Base-by-base conservation (phyloP, 2,113 vertebrate species). In the Labrus mixtus region DNA sequence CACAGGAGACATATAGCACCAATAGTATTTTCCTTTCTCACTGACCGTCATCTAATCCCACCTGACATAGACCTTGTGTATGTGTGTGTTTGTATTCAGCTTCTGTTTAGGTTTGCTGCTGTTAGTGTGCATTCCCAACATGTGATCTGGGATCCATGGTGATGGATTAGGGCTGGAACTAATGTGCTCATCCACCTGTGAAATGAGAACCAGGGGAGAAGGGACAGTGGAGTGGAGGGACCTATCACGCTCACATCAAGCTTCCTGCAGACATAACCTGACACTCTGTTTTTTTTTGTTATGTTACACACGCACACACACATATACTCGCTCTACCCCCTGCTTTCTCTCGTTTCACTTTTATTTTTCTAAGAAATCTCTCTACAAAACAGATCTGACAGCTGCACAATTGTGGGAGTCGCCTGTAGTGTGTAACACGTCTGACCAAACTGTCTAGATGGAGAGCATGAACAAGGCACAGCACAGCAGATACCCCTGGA, bases 131-230 rank as follows among this genome's bases (percentile, higher is more conserved):
- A 46, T 83, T 25, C 43, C 36, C 48, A 25, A 68, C 50, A 51
- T 64, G 75, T 67, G 76, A 69, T 65, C 63, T 11, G 19, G 85
- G 72, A 78, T 81, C 81, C 71, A 71, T 67, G 62, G 79, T 86
- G 89, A 92, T 88, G 88, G 90, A 92, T 93, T 91, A 90, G 82
- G 60, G 74, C 78, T 89, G 88, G 82, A 91, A 86, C 92, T 92
- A 91, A 93, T 90, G 83, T 87, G 90, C 68, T 88, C 74, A 56
- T 85, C 90, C 92, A 93, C 90, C 92, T 93, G 92, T 93, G 93
- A 94, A 94, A 94, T 92, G 90, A 92, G 90, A 92, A 84, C 62
- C 75, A 83, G 67, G 63, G 69, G 67, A 84, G 79, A 82, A 64
- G 76, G 84, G 64, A 81, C 71, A 66, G 74, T 25, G 20, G 20